Conservation (phyloP, 2,113 vertebrate genomes). For the Laticauda laticaudata region DNA sequence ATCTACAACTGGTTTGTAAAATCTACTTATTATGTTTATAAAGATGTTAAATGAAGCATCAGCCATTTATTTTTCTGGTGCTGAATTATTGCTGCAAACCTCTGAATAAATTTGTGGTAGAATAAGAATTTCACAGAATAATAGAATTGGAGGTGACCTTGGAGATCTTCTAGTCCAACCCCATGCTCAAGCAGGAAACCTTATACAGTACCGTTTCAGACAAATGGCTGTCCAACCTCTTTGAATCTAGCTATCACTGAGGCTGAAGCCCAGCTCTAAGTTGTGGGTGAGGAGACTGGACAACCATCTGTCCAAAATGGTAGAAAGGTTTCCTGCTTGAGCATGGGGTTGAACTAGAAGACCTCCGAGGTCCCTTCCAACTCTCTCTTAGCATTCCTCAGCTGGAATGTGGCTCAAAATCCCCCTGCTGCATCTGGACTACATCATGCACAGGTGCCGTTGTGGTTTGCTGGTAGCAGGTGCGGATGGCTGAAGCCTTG, state of each 20-base stretch:
- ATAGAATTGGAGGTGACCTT: background rate
- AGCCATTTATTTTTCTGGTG: too few relatives aligned
- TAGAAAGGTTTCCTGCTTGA: background rate
- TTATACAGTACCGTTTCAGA: background rate
- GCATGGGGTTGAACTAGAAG: background rate
- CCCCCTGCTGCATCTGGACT: background rate
- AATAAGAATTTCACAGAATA: background rate
- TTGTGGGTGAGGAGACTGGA: background rate
- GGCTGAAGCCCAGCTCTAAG: background rate
- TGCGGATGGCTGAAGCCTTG: too few relatives aligned
- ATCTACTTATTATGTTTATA: too few relatives aligned
- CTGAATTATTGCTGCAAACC: too few relatives aligned
- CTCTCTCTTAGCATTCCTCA: background rate
- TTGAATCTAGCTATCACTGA: background rate
- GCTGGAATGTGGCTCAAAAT: background rate
- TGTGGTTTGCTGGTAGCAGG: too few relatives aligned
- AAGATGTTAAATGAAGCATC: too few relatives aligned
- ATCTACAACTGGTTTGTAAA: too few relatives aligned
- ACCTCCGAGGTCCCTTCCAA: background rate
- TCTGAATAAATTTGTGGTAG: background rate
- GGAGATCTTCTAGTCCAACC: background rate
- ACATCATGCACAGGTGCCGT: background rate
- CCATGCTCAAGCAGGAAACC: background rate
- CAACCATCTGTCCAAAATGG: background rate
- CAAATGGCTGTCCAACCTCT: background rate